phyloP scores from a whole-genome alignment of 2,888 invertebrate species.

The Isotomurus palustris region DNA sequence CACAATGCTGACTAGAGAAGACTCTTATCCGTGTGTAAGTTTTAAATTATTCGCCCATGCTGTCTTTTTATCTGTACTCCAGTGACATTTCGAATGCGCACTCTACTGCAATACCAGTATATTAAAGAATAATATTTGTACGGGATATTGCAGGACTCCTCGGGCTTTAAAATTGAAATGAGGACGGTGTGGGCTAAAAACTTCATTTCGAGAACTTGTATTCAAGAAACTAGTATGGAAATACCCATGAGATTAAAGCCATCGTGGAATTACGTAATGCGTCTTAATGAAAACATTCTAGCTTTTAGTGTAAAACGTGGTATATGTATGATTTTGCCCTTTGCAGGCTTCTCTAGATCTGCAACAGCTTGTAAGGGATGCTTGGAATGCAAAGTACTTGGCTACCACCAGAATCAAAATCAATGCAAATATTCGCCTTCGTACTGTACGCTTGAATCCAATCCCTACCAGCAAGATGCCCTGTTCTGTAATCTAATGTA shows the following conservation, averaged over 20 bases:
- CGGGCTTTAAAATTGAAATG: too few species aligned
- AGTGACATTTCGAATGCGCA: too few species aligned
- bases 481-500: not conserved
- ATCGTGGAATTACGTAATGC: constrained; percentile 28
- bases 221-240: constrained; percentile 19
- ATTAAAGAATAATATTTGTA: too few species aligned
- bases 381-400: not conserved
- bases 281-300: not conserved
- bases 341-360: not conserved
- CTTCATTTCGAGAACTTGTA: constrained; percentile 14
- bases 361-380: not conserved
- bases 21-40: too few species aligned
- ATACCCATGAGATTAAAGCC: constrained; percentile 25
- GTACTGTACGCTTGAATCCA: constrained; percentile 16
- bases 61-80: too few species aligned
- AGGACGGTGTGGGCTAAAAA: constrained; percentile 23
- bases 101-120: too few species aligned
- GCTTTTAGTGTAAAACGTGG: not conserved
- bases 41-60: too few species aligned
- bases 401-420: constrained; percentile 10
- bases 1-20: constrained; percentile 12
- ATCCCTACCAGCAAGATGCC: too few species aligned
- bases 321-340: not conserved
- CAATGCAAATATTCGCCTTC: constrained; percentile 20
- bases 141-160: too few species aligned